These are phyloP conservation scores for Lasioglossum malachurum DNA, from an alignment of 2,888 invertebrate genomes.

Conservation along the genomic window DNA sequence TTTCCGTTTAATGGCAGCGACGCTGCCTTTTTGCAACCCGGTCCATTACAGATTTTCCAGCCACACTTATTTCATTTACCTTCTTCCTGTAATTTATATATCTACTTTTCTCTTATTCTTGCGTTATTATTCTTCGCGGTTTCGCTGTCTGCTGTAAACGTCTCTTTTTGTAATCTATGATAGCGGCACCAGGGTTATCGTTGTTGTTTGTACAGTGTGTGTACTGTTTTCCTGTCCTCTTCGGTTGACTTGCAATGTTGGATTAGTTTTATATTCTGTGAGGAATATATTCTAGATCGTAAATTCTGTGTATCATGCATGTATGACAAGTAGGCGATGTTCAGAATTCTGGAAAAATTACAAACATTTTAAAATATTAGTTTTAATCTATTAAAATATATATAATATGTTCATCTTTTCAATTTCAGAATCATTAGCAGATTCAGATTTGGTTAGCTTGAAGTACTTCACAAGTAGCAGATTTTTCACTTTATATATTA, in stretches of 20 bases:
- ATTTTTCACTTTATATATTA: background rate
- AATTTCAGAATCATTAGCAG: background rate
- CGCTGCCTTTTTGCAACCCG: background rate
- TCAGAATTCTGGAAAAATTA: too few species aligned
- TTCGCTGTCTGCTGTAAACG: background rate
- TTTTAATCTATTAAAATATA: too few species aligned
- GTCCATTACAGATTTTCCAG: background rate
- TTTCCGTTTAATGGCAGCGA: background rate
- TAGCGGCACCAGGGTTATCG: background rate
- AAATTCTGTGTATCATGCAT: background rate
- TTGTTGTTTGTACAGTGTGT: background rate
- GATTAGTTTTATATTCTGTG: background rate
- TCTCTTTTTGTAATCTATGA: background rate
- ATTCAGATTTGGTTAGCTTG: background rate
- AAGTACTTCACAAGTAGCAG: background rate
- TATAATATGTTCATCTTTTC: background rate
- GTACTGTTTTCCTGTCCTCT: background rate
- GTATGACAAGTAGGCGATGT: too few species aligned
- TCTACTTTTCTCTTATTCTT: background rate
- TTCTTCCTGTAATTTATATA: background rate
- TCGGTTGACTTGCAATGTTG: background rate
- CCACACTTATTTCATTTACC: background rate
- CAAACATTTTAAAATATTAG: too few species aligned
- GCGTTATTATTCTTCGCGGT: background rate
- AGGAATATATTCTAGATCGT: background rate